A percentile compares a stretch with the other conserved stretches of the same genome.
phyloP scores from a whole-genome alignment of 2,888 invertebrate species.

The Sclerodermus sp. region DNA sequence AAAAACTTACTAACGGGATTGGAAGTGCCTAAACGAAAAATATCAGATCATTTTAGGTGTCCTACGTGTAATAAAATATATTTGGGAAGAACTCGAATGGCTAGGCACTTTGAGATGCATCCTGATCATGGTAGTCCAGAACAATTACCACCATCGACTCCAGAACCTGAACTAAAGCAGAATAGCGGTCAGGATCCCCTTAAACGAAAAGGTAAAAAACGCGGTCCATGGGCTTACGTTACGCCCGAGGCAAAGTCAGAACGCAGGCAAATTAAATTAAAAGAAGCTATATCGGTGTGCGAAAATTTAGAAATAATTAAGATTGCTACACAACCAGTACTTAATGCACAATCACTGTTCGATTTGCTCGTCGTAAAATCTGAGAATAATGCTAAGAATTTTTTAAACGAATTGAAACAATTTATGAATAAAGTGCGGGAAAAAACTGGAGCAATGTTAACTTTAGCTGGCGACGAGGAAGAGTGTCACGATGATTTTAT shows the following conservation, averaged over 20 bases:
- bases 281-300: constrained; percentile 51
- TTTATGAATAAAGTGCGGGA: constrained; percentile 44
- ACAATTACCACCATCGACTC: constrained; percentile 49
- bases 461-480: constrained; percentile 25
- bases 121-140: constrained; percentile 63
- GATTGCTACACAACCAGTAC: constrained; percentile 50
- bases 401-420: constrained; percentile 45
- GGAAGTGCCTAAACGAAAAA: constrained; percentile 56
- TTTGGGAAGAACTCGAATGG: constrained; percentile 64
- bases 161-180: constrained; percentile 45
- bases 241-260: constrained; percentile 52
- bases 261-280: constrained; percentile 46
- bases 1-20: constrained; percentile 48
- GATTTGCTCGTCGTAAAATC: constrained; percentile 49
- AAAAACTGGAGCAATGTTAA: constrained; percentile 38
- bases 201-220: constrained; percentile 52
- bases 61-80: constrained; percentile 69
- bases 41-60: constrained; percentile 63
- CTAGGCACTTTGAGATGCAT: constrained; percentile 65
- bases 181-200: constrained; percentile 32
- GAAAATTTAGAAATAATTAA: constrained; percentile 47
- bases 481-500: constrained; percentile 27
- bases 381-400: constrained; percentile 43
- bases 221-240: constrained; percentile 53
- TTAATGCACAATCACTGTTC: constrained; percentile 46